Conservation (phyloP, 1,140 invertebrate genomes). For the Himalopsyche phryganea region DNA sequence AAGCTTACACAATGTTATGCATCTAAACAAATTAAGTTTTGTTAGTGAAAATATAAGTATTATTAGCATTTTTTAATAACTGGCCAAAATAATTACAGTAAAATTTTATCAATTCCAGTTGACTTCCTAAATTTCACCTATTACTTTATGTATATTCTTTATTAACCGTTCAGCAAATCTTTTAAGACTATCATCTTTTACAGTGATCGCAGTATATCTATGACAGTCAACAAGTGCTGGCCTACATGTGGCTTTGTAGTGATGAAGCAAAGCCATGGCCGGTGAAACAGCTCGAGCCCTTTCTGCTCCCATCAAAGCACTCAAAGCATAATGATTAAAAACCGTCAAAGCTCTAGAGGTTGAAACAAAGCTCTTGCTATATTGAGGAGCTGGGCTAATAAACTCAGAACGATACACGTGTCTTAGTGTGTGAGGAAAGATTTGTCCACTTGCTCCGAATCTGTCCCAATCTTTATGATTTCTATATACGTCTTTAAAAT, state of each 20-base stretch:
- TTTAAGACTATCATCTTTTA: constrained; percentile 19
- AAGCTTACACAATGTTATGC: too few relatives aligned
- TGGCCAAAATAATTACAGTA: too few relatives aligned
- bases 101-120: too few relatives aligned
- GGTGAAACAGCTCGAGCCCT: constrained; percentile 22
- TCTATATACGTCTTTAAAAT: too few relatives aligned
- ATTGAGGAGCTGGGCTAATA: constrained; percentile 60
- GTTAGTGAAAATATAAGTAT: too few relatives aligned
- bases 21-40: too few relatives aligned
- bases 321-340: constrained; percentile 72
- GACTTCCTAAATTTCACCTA: constrained; percentile 27
- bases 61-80: too few relatives aligned
- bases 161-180: constrained; percentile 15
- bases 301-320: constrained; percentile 47
- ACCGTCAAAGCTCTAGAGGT: constrained; percentile 63
- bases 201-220: constrained; percentile 16
- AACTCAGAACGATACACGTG: constrained; percentile 53
- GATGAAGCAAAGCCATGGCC: constrained; percentile 21
- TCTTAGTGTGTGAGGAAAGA: constrained; percentile 41
- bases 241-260: constrained; percentile 29
- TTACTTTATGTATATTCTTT: constrained; percentile 27
- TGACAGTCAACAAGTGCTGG: constrained; percentile 30
- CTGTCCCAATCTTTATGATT: too few relatives aligned
- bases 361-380: constrained; percentile 68
- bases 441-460: too few relatives aligned